A percentile compares a stretch with the other conserved stretches of the same genome.
Evolutionary conservation across 2,888 invertebrate genomes (phyloP).

Genomic region (Seira musarum): DNA sequence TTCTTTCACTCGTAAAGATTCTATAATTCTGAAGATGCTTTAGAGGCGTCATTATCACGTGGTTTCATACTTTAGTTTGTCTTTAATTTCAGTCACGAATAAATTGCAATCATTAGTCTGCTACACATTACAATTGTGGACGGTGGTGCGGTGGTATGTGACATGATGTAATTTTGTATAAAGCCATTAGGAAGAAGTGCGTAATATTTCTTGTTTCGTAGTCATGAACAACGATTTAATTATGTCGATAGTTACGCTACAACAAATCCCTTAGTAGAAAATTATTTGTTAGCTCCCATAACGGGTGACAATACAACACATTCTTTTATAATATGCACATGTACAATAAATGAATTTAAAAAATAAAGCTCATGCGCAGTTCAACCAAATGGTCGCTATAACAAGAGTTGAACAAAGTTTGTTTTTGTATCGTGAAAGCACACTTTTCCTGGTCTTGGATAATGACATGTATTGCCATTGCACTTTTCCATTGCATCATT

Average conservation of each 20-base stretch:
- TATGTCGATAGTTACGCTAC: background rate
- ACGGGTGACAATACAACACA: background rate
- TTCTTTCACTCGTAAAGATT: background rate
- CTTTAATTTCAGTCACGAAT: constrained; percentile 1
- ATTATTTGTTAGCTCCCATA: background rate
- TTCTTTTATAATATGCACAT: background rate
- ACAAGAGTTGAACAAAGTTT: background rate
- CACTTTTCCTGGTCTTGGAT: background rate
- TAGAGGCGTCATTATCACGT: background rate
- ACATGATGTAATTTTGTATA: constrained; percentile 5
- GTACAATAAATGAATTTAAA: background rate
- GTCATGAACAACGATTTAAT: background rate
- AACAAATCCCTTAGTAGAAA: no score
- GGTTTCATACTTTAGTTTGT: background rate
- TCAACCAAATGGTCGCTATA: background rate
- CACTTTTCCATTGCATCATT: background rate
- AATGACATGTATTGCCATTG: background rate
- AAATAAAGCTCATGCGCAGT: background rate
- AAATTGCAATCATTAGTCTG: background rate
- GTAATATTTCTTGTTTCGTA: background rate
- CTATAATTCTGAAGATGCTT: background rate
- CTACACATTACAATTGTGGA: background rate
- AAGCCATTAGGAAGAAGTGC: background rate
- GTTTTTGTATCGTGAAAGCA: background rate
- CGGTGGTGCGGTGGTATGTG: no score